Evolutionary conservation across 2,888 invertebrate genomes (phyloP).

Genomic region (Allophyes oxyacanthae): DNA sequence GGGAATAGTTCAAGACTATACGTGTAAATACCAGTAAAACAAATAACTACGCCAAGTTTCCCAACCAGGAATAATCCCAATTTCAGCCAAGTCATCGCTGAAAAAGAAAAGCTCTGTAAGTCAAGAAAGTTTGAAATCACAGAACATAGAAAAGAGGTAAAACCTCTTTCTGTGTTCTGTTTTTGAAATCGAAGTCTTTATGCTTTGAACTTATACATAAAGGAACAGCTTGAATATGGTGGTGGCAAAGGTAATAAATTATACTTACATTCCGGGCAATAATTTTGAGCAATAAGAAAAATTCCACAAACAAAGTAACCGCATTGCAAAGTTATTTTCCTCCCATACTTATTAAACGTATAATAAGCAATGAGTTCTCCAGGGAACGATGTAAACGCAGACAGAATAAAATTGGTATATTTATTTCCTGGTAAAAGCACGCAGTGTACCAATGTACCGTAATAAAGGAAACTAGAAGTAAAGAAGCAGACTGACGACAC

Average conservation of each 20-base stretch:
- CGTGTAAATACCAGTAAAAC: conserved; percentile 79
- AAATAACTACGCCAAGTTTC: conserved; percentile 76
- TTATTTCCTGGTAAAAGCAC: conserved; percentile 79
- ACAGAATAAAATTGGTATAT: conserved; percentile 76
- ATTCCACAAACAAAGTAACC: conserved; percentile 71
- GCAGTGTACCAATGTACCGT: conserved; percentile 74
- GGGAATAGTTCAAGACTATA: conserved; percentile 80
- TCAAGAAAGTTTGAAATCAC: no score
- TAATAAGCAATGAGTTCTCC: conserved; percentile 76
- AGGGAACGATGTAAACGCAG: conserved; percentile 76
- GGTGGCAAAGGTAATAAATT: no score
- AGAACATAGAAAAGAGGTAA: no score
- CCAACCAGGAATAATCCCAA: conserved; percentile 72
- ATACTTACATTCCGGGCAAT: conserved; percentile 74
- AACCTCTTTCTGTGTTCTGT: no score
- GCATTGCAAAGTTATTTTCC: conserved; percentile 72
- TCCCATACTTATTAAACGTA: conserved; percentile 73
- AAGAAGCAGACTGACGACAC: conserved; percentile 78
- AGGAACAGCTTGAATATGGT: no score
- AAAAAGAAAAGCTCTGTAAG: conserved; percentile 47
- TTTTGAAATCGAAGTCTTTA: no score
- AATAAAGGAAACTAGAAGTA: conserved; percentile 78
- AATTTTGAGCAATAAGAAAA: conserved; percentile 73
- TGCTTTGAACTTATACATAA: no score
- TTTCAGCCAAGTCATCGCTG: conserved; percentile 77